These are phyloP conservation scores for Chelon labrosus DNA, from an alignment of 2,797 vertebrate species.

Conservation along the genomic window DNA sequence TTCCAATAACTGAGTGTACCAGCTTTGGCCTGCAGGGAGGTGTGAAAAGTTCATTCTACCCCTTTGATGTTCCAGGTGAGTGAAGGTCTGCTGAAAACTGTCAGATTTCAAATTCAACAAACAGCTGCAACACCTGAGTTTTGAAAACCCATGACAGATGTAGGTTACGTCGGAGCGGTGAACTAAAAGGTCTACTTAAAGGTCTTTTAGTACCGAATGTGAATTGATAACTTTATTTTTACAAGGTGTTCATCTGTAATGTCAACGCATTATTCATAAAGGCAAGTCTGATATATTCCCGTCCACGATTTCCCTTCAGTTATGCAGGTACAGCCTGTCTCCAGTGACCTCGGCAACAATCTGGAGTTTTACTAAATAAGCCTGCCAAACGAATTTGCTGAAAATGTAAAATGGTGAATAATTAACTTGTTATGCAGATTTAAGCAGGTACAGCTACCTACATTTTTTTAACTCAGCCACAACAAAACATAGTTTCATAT, in stretches of 20 bases:
- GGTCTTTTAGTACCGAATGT: not conserved
- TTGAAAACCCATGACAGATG: conserved; percentile 3
- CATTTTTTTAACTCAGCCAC: not conserved
- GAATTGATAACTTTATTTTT: not conserved
- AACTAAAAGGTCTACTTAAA: not conserved
- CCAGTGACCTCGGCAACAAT: conserved; percentile 27
- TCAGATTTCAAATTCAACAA: conserved; percentile 6
- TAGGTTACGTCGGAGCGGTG: not conserved
- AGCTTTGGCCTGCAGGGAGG: conserved; percentile 44
- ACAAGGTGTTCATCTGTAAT: conserved; percentile 27
- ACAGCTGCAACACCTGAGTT: conserved; percentile 4
- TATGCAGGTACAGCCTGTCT: conserved; percentile 25
- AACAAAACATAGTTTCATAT: not conserved
- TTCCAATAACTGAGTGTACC: conserved; percentile 28
- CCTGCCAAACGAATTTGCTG: conserved; percentile 3
- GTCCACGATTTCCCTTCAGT: conserved; percentile 45
- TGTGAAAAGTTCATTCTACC: conserved; percentile 46
- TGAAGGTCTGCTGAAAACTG: conserved; percentile 11
- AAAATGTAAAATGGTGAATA: not conserved
- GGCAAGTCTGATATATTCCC: conserved; percentile 43
- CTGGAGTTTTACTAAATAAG: not conserved
- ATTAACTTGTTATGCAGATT: not conserved
- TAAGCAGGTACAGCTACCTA: not conserved
- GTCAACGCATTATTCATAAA: conserved; percentile 73
- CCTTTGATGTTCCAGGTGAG: conserved; percentile 40